Conservation (phyloP, 2,888 invertebrate species). For the Tuberolachnus salignus region DNA sequence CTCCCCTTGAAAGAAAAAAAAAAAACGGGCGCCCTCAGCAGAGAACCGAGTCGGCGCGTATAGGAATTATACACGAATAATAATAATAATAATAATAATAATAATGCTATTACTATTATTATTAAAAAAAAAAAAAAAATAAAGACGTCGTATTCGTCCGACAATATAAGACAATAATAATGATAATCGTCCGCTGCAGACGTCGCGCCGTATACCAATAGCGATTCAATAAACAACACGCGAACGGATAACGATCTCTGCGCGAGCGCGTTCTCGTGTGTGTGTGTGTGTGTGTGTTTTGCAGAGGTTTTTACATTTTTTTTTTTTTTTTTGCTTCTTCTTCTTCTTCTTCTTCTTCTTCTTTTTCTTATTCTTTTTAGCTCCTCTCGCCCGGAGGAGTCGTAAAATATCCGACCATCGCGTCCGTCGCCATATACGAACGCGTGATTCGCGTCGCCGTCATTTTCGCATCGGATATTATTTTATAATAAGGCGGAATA, state of each 20-base stretch:
- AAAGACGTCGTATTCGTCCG: conserved; percentile 32
- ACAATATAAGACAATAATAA: conserved; percentile 11
- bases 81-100: neutral
- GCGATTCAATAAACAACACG: conserved; percentile 35
- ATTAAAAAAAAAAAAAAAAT: too few species aligned
- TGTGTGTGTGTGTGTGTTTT: too few species aligned
- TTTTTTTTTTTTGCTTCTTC: neutral
- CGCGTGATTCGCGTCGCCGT: conserved; percentile 1
- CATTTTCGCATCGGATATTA: neutral
- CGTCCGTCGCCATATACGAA: neutral
- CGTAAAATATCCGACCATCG: conserved; percentile 13
- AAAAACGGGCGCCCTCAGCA: too few species aligned
- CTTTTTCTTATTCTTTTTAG: too few species aligned
- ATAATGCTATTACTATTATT: neutral
- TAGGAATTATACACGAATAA: neutral
- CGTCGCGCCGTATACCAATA: too few species aligned
- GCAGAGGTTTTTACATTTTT: too few species aligned
- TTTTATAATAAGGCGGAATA: too few species aligned
- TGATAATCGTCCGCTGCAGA: conserved; percentile 8
- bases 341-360: too few species aligned
- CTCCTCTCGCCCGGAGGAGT: neutral
- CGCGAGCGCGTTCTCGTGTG: neutral
- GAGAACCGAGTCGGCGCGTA: neutral
- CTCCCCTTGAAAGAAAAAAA: too few species aligned
- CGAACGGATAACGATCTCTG: conserved; percentile 30